These are phyloP conservation scores for Masticophis lateralis DNA, from an alignment of 2,797 vertebrate genomes.

Conservation along the genomic window DNA sequence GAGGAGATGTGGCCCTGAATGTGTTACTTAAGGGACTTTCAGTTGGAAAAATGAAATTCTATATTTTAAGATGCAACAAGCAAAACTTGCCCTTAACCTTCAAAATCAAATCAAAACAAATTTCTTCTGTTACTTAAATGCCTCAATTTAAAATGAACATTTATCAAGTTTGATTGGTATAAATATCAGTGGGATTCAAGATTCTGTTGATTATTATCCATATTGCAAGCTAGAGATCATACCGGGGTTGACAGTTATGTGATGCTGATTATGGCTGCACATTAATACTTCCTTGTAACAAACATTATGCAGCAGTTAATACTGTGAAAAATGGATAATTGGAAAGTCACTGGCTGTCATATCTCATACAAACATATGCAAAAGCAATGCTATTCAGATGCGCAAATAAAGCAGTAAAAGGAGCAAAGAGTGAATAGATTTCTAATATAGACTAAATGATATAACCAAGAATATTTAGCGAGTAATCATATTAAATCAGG, in stretches of 20 bases:
- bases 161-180: not conserved
- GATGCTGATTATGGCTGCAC: not conserved
- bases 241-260: no score
- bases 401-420: not conserved
- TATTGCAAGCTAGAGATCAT: not conserved
- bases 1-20: not conserved
- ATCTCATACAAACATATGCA: not conserved
- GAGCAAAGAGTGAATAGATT: not conserved
- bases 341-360: not conserved
- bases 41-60: not conserved
- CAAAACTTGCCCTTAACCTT: not conserved
- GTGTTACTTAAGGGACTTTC: not conserved
- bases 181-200: not conserved
- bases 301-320: not conserved
- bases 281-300: not conserved
- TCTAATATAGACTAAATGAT: not conserved
- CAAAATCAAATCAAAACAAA: not conserved
- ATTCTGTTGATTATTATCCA: not conserved
- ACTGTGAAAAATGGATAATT: not conserved
- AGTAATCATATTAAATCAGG: not conserved
- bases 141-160: not conserved
- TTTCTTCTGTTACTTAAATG: not conserved
- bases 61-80: not conserved
- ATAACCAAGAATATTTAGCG: not conserved
- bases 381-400: not conserved